Conservation (phyloP, 2,113 vertebrate species). For the Progne subis region DNA sequence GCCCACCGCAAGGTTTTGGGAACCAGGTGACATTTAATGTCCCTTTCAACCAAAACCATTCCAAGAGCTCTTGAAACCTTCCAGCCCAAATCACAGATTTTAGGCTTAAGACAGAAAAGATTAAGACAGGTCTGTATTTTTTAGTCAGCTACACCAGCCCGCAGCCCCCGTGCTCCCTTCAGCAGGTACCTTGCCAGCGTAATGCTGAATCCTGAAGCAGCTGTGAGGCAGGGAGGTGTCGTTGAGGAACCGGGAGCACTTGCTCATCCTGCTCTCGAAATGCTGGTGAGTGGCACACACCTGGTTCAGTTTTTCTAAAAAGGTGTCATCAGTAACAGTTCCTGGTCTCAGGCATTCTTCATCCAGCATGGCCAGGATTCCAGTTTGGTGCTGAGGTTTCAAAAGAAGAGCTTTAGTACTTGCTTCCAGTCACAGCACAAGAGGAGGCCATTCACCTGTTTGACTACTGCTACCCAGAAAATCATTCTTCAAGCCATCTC, state of each 20-base stretch:
- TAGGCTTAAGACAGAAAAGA: not conserved
- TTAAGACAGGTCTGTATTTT: not conserved
- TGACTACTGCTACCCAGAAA: not conserved
- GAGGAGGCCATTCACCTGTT: not conserved
- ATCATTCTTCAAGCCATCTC: not conserved
- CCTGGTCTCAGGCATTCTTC: conserved; percentile 96
- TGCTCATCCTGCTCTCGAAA: conserved; percentile 96
- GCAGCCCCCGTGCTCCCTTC: fast-evolving
- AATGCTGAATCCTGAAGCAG: conserved; percentile 98
- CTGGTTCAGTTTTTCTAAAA: conserved; percentile 96
- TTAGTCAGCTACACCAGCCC: not conserved
- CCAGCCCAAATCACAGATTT: not conserved
- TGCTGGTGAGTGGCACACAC: conserved; percentile 94
- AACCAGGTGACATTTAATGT: not conserved
- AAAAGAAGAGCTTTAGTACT: conserved; percentile 1
- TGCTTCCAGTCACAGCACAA: not conserved
- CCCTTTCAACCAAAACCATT: not conserved
- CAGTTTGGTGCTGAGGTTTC: conserved; percentile 82
- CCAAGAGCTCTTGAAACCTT: not conserved
- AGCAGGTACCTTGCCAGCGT: conserved; percentile 92
- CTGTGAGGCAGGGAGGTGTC: conserved; percentile 94
- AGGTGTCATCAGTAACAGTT: conserved; percentile 93
- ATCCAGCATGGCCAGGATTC: conserved; percentile 97
- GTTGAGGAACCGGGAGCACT: conserved; percentile 91
- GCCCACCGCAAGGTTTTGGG: not conserved